Conservation (phyloP, 2,888 invertebrate species). For the Acanthacorydalis orientalis region DNA sequence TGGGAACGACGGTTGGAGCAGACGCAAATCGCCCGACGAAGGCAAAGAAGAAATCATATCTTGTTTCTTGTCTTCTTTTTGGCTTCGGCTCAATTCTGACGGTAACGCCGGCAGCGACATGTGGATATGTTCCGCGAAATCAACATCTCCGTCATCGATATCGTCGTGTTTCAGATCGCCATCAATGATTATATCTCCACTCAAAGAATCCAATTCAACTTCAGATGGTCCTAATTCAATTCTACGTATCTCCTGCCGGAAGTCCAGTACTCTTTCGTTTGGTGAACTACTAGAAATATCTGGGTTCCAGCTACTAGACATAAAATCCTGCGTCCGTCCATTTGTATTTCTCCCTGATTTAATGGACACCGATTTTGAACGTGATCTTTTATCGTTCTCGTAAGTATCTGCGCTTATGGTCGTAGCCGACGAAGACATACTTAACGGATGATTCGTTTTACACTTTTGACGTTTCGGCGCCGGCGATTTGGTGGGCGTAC, state of each 20-base stretch:
- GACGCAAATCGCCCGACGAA: slow-evolving; percentile 10
- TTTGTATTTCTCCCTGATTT: neutral
- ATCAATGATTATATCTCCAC: slow-evolving; percentile 2
- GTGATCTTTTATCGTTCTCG: slow-evolving; percentile 18
- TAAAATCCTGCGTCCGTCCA: slow-evolving; percentile 10
- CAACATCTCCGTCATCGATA: slow-evolving; percentile 11
- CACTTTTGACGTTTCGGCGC: slow-evolving; percentile 27
- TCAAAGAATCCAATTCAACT: slow-evolving; percentile 5
- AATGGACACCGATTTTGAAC: slow-evolving; percentile 27
- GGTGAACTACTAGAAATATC: slow-evolving; percentile 12
- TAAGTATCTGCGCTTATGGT: slow-evolving; percentile 23
- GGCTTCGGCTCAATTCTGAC: slow-evolving; percentile 16
- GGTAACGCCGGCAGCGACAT: slow-evolving; percentile 23
- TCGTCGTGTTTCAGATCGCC: slow-evolving; percentile 2
- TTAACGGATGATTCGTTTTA: slow-evolving; percentile 20
- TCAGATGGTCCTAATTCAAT: slow-evolving; percentile 14
- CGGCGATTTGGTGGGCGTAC: slow-evolving; percentile 21
- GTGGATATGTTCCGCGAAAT: slow-evolving; percentile 15
- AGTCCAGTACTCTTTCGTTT: slow-evolving; percentile 15
- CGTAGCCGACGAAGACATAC: slow-evolving; percentile 34
- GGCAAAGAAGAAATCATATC: slow-evolving; percentile 8
- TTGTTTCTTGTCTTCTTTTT: slow-evolving; percentile 10
- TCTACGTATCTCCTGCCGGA: slow-evolving; percentile 13
- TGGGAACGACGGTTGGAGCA: slow-evolving; percentile 25
- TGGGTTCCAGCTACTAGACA: slow-evolving; percentile 10